phyloP scores from a whole-genome alignment of 2,888 invertebrate genomes.

The Cynaeus angustus region DNA sequence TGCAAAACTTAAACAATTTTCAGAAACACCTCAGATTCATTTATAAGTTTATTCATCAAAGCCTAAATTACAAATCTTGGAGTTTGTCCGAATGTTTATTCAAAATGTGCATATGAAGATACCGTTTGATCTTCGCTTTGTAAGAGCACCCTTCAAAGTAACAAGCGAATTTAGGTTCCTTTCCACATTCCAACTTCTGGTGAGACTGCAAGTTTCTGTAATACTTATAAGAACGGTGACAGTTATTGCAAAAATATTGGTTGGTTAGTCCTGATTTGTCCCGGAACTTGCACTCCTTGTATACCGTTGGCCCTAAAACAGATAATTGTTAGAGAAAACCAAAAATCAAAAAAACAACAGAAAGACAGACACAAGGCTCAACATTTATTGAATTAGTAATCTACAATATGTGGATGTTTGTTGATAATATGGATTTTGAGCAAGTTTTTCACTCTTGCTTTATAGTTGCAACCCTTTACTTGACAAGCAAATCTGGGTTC shows the following conservation, averaged over 20 bases:
- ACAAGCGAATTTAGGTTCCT: constrained; percentile 68
- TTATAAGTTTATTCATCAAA: neutral
- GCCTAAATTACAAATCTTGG: constrained; percentile 8
- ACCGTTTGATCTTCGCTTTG: constrained; percentile 53
- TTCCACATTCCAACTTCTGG: constrained; percentile 69
- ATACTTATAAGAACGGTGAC: constrained; percentile 76
- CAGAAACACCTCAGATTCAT: neutral
- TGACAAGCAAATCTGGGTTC: constrained; percentile 72
- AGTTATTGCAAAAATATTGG: constrained; percentile 43
- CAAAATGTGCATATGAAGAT: constrained; percentile 49
- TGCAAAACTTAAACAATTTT: too few species aligned
- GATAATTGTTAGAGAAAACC: neutral
- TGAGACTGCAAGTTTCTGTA: constrained; percentile 79
- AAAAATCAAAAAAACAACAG: neutral
- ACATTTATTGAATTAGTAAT: constrained; percentile 3
- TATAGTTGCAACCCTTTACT: constrained; percentile 46
- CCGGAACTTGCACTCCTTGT: constrained; percentile 18
- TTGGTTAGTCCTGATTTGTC: constrained; percentile 44
- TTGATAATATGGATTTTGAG: constrained; percentile 52
- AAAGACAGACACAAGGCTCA: constrained; percentile 8
- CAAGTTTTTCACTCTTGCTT: constrained; percentile 34
- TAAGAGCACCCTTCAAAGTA: constrained; percentile 48
- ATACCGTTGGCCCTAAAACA: constrained; percentile 35
- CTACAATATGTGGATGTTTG: constrained; percentile 20
- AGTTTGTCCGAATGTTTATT: constrained; percentile 46